Evolutionary conservation across 2,113 vertebrate species (phyloP).

Genomic region (Pseudorhombus dupliciocellatus): DNA sequence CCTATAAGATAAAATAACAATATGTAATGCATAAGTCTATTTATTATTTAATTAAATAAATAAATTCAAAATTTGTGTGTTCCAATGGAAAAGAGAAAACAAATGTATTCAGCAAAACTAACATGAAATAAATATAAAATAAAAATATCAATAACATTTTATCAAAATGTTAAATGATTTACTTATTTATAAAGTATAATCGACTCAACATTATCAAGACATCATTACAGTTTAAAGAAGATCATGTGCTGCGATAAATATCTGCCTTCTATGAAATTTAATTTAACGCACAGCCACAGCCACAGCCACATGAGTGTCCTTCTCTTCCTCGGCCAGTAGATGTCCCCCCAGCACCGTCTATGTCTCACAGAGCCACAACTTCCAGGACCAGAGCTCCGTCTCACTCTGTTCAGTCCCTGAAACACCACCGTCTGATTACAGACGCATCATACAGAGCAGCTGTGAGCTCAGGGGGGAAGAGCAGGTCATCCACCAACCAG

Average conservation of each 20-base stretch:
- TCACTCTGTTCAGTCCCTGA: slow-evolving; percentile 2
- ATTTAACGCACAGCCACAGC: background rate
- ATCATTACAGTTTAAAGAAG: background rate
- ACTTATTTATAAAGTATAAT: too few species aligned
- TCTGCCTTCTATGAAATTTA: background rate
- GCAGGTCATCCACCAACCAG: background rate
- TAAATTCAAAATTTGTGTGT: too few species aligned
- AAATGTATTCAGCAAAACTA: too few species aligned
- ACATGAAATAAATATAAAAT: too few species aligned
- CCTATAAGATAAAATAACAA: too few species aligned
- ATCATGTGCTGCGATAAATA: background rate
- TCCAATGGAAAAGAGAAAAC: too few species aligned
- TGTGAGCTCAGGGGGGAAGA: background rate
- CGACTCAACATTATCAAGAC: too few species aligned
- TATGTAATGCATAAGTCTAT: too few species aligned
- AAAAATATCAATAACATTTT: too few species aligned
- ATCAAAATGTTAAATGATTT: too few species aligned
- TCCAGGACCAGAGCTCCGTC: background rate
- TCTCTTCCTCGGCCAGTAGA: slow-evolving; percentile 58
- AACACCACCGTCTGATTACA: slow-evolving; percentile 31
- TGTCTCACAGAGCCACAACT: background rate
- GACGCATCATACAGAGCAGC: background rate
- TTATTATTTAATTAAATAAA: too few species aligned
- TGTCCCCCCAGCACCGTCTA: slow-evolving; percentile 51
- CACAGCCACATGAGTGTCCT: background rate